Evolutionary conservation across 2,113 vertebrate genomes (phyloP).

Genomic region (Nerophis lumbriciformis): DNA sequence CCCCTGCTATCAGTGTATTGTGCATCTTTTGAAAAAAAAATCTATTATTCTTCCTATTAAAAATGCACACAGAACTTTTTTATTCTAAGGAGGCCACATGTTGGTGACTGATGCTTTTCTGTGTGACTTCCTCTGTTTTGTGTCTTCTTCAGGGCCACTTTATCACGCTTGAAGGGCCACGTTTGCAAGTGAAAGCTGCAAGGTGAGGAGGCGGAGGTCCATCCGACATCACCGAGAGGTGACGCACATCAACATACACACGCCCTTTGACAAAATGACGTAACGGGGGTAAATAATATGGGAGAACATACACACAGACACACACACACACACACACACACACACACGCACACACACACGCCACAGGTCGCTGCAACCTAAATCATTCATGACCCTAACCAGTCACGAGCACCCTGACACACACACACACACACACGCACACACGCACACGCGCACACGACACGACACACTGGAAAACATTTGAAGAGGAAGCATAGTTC

Average conservation of each 20-base stretch:
- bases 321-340: no score
- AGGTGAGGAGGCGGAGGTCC: neutral
- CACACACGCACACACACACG: no score
- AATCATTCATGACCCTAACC: neutral
- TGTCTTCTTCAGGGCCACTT: constrained; percentile 10
- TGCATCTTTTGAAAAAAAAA: neutral
- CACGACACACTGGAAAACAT: constrained; percentile 14
- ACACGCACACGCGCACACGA: neutral
- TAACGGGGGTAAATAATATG: constrained; percentile 9
- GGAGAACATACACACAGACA: neutral
- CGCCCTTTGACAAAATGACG: neutral
- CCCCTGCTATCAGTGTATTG: no score
- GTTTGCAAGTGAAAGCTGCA: constrained; percentile 21
- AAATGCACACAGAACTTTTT: neutral
- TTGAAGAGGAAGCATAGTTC: constrained; percentile 1
- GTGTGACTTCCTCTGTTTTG: constrained; percentile 7
- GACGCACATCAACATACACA: neutral
- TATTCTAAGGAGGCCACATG: constrained; percentile 1
- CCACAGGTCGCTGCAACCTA: constrained; percentile 13
- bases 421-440: neutral
- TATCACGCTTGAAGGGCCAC: neutral
- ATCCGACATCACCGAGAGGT: neutral
- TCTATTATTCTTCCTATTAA: neutral
- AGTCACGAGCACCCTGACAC: constrained; percentile 1
- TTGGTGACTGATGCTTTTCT: constrained; percentile 28